Evolutionary conservation across 1,140 invertebrate genomes (phyloP).

Genomic region (Luehdorfia chinensis): DNA sequence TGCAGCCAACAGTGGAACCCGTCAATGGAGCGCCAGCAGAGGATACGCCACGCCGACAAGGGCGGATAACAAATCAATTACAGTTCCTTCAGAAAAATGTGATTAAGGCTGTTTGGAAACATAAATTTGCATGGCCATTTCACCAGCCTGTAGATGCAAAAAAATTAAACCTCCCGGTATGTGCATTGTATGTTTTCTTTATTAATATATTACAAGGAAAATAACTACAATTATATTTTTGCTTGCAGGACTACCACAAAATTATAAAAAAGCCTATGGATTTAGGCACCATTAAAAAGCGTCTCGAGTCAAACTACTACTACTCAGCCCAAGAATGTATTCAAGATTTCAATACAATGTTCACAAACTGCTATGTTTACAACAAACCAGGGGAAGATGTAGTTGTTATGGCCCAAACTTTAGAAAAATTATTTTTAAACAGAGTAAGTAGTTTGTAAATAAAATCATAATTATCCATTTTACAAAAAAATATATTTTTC

Average conservation of each 20-base stretch:
- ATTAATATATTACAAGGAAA: too few species aligned
- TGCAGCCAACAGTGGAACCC: slow-evolving; percentile 81
- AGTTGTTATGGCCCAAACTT: slow-evolving; percentile 97
- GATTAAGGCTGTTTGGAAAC: slow-evolving; percentile 97
- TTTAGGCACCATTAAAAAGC: slow-evolving; percentile 98
- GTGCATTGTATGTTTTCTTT: slow-evolving; percentile 46
- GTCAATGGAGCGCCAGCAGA: slow-evolving; percentile 91
- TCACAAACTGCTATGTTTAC: slow-evolving; percentile 99
- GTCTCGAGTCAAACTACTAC: slow-evolving; percentile 98
- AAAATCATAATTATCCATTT: too few species aligned
- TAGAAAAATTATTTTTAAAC: slow-evolving; percentile 96
- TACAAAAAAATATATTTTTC: too few species aligned
- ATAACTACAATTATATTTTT: slow-evolving; percentile 35
- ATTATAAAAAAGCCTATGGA: slow-evolving; percentile 99
- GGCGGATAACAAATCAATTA: slow-evolving; percentile 94
- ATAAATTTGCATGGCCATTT: slow-evolving; percentile 99
- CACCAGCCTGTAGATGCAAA: slow-evolving; percentile 97
- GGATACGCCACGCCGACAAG: slow-evolving; percentile 87
- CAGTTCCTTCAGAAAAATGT: slow-evolving; percentile 97
- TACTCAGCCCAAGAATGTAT: slow-evolving; percentile 97
- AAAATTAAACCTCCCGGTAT: slow-evolving; percentile 95
- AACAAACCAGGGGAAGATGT: slow-evolving; percentile 99
- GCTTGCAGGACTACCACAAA: slow-evolving; percentile 95
- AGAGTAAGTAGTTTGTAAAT: too few species aligned
- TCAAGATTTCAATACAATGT: slow-evolving; percentile 99